A percentile compares a stretch with the other conserved stretches of the same genome.
Evolutionary conservation across 2,888 invertebrate species (phyloP).

Genomic region (Abrostola tripartita): DNA sequence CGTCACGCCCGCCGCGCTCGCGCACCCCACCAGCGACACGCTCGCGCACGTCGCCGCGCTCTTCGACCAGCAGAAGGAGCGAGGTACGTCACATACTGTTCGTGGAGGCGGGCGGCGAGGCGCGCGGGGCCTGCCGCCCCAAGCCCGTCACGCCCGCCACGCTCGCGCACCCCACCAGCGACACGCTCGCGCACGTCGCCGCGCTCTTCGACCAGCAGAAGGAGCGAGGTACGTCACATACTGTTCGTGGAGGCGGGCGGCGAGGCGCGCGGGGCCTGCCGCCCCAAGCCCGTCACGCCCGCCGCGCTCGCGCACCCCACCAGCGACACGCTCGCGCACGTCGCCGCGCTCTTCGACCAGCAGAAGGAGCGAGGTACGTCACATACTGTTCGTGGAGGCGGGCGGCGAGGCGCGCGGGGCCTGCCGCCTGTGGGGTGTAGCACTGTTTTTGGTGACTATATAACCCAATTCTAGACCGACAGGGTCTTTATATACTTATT

Average conservation of each 20-base stretch:
- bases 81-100: conserved; percentile 92
- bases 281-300: conserved; percentile 84
- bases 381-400: conserved; percentile 95
- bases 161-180: conserved; percentile 64
- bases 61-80: conserved; percentile 84
- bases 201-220: conserved; percentile 87
- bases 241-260: conserved; percentile 95
- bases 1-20: conserved; percentile 65
- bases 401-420: conserved; percentile 90
- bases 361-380: conserved; percentile 76
- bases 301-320: conserved; percentile 59
- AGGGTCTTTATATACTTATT: too few species aligned
- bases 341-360: conserved; percentile 89
- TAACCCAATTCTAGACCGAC: too few species aligned
- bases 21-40: conserved; percentile 75
- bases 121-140: conserved; percentile 90
- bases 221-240: conserved; percentile 74
- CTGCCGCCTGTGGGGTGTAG: too few species aligned
- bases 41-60: conserved; percentile 89
- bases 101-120: conserved; percentile 92
- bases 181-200: conserved; percentile 88
- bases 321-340: conserved; percentile 87
- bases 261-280: conserved; percentile 90
- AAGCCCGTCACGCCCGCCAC: conserved; percentile 78
- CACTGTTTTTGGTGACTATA: too few species aligned